Base-by-base conservation (phyloP, 2,113 vertebrate genomes). In the Antechinus flavipes region DNA sequence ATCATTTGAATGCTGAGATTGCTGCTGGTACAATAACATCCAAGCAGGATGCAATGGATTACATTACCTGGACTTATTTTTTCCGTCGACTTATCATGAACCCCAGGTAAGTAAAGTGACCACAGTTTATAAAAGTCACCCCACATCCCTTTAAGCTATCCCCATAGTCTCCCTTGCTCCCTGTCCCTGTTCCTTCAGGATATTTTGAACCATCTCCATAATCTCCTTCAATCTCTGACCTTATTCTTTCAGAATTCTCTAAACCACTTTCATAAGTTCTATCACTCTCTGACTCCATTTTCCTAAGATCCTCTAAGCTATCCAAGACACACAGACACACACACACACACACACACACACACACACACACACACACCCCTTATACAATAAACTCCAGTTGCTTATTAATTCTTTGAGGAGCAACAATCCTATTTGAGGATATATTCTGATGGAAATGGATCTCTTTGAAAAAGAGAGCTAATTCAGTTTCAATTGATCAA, bases 11-110 rank as follows among this genome's bases (percentile, higher is more conserved):
- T 96, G 99, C 99, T 84, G 99, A 99, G 98, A 99, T 99, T 90
- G 99, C 99, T 94, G 99, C 99, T 95, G 99, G 99, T 96, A 99
- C 99, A 93, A 98, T 99, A 98, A 98, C 99, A 68, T 99, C 99
- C 97, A 99, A 99, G 97, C 99, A 99, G 97, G 99, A 99, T 90
- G 99, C 99, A 56, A 99, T 99, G 99, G 99, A 99, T 98, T 99
- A 99, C 98, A 99, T 99, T 97, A 99, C 99, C 91, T 99, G 99
- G 99, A 99, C 99, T 0, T 99, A 99, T 95, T 99, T 99, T 98
- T 99, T 99, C 98, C 99, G 99, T 93, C 99, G 99, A 84, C 99
- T 99, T 97, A 98, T 99, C 97, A 99, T 99, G 99, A 99, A 99
- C 98, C 99, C 99, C 96, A 99, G 99, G 99, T 99, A 97, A 98